Evolutionary conservation across 1,140 invertebrate genomes (phyloP).

Genomic region (Drosophila sproati): DNA sequence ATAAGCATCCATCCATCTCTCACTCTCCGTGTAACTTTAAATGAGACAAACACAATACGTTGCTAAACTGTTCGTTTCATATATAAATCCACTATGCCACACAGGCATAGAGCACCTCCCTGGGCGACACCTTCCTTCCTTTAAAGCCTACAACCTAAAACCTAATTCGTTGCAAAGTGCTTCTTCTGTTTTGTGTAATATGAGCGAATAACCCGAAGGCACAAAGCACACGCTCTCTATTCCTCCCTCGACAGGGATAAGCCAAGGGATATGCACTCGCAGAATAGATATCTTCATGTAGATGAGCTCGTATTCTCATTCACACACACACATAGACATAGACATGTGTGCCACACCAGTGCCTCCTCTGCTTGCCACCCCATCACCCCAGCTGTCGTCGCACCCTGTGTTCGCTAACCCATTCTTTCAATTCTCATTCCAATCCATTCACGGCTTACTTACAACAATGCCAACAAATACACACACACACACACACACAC

Average conservation of each 20-base stretch:
- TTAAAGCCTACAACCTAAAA: conserved; percentile 49
- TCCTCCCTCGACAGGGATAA: conserved; percentile 47
- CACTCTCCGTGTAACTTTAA: neutral
- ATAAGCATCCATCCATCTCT: neutral
- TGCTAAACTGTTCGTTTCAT: conserved; percentile 27
- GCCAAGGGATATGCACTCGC: conserved; percentile 57
- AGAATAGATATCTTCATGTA: conserved; percentile 28
- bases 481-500: conserved; percentile 18
- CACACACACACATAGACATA: conserved; percentile 2
- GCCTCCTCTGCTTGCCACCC: neutral
- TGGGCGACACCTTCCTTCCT: too few relatives aligned
- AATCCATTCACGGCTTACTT: neutral
- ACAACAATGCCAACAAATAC: conserved; percentile 40
- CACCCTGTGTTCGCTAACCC: conserved; percentile 14
- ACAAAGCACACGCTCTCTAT: conserved; percentile 42
- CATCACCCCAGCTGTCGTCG: conserved; percentile 30
- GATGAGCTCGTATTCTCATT: conserved; percentile 30
- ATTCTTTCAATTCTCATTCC: neutral
- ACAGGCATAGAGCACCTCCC: neutral
- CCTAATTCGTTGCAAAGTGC: conserved; percentile 70
- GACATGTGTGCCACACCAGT: conserved; percentile 19
- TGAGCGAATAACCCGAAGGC: conserved; percentile 56
- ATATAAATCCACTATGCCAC: conserved; percentile 56
- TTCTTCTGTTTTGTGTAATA: conserved; percentile 68
- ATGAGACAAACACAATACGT: conserved; percentile 13